phyloP scores from a whole-genome alignment of 2,797 vertebrate genomes.

The Strix occidentalis region DNA sequence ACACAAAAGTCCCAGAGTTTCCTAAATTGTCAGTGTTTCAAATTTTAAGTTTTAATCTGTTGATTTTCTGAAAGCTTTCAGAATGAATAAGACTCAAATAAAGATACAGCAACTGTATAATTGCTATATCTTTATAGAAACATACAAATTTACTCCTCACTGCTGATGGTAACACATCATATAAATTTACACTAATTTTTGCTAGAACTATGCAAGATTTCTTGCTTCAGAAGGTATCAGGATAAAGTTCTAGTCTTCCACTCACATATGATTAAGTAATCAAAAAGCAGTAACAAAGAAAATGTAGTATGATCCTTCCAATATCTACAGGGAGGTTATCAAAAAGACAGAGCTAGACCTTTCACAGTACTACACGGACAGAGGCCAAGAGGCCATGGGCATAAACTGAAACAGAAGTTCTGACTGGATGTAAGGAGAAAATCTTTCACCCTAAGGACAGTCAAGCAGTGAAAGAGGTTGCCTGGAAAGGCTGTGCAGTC shows the following conservation, averaged over 20 bases:
- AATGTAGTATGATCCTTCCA: neutral
- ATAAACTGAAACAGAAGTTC: neutral
- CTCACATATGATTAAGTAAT: neutral
- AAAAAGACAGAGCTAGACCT: neutral
- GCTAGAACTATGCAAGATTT: neutral
- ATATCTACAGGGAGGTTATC: neutral
- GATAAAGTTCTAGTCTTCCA: neutral
- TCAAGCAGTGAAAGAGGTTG: neutral
- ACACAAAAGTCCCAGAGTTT: neutral
- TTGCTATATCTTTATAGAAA: neutral
- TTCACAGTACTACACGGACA: neutral
- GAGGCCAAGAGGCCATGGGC: neutral
- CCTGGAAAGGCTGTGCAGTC: neutral
- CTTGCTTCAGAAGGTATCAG: neutral
- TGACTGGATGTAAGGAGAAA: neutral
- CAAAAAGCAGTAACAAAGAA: neutral
- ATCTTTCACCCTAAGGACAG: neutral
- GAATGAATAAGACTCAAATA: neutral
- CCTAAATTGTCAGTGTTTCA: neutral
- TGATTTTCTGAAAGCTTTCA: neutral
- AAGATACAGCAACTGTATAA: neutral
- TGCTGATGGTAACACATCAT: neutral
- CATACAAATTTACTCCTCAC: neutral
- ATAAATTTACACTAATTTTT: neutral
- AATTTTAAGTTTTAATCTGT: neutral